Conservation (phyloP, 2,888 invertebrate genomes). For the Halictus quadricinctus region DNA sequence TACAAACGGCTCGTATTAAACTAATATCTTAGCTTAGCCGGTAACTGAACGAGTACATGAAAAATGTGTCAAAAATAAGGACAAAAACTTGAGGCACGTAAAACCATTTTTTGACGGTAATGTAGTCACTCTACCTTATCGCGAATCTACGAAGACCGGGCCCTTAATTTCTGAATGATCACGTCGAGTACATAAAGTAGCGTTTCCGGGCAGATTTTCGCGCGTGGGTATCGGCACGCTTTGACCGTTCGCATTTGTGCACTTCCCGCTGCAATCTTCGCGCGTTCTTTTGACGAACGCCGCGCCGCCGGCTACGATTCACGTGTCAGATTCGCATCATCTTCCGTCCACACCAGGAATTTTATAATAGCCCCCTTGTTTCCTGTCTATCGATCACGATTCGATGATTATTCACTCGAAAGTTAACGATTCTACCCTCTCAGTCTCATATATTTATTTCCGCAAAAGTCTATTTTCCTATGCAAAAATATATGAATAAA, state of each 20-base stretch:
- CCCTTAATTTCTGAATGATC: constrained; percentile 50
- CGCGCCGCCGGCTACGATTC: constrained; percentile 29
- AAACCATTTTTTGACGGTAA: too few relatives aligned
- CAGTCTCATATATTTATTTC: too few relatives aligned
- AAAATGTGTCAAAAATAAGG: background rate
- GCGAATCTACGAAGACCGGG: too few relatives aligned
- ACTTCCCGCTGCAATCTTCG: constrained; percentile 35
- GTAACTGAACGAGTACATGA: background rate
- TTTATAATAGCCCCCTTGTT: background rate
- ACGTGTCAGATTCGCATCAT: constrained; percentile 26
- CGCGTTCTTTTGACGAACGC: constrained; percentile 38
- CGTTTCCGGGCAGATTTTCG: constrained; percentile 63
- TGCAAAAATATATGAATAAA: too few relatives aligned
- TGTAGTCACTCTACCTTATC: too few relatives aligned
- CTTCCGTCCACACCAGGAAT: background rate
- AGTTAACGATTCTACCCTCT: too few relatives aligned
- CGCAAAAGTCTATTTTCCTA: too few relatives aligned
- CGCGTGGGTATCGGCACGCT: constrained; percentile 61
- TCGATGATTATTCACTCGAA: background rate
- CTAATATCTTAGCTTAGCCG: background rate
- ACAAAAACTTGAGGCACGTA: too few relatives aligned
- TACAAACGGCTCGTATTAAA: too few relatives aligned
- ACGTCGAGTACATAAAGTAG: constrained; percentile 61
- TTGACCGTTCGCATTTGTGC: constrained; percentile 57
- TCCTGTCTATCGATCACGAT: constrained; percentile 1